Conservation (phyloP, 2,888 invertebrate genomes). For the Lepidochrysops patricia region DNA sequence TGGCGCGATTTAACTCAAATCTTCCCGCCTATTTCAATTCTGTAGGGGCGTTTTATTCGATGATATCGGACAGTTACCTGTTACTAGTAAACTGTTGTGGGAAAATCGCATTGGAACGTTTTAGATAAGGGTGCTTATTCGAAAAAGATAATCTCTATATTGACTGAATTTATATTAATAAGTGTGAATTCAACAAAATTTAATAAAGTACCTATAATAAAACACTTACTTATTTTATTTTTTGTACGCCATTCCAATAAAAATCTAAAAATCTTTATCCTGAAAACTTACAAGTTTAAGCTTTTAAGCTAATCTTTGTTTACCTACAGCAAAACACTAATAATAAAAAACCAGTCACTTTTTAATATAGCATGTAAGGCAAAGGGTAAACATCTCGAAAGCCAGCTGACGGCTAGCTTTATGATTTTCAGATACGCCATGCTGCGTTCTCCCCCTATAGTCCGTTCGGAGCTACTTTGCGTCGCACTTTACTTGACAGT, state of each 20-base stretch:
- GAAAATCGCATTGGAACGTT: background rate
- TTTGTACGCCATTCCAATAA: too few relatives aligned
- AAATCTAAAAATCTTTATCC: too few relatives aligned
- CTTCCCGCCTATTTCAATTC: conserved; percentile 24
- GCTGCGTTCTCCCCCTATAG: conserved; percentile 21
- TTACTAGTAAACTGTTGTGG: background rate
- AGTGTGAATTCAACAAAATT: too few relatives aligned
- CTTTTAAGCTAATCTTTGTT: background rate
- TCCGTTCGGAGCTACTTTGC: background rate
- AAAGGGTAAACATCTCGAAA: conserved; percentile 15
- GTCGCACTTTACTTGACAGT: background rate
- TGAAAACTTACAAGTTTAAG: too few relatives aligned
- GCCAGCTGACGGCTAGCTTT: conserved; percentile 21
- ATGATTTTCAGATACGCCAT: conserved; percentile 25
- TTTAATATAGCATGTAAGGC: conserved; percentile 7
- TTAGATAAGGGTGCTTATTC: background rate
- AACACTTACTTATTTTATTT: too few relatives aligned
- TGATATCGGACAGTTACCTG: conserved; percentile 9
- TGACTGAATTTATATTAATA: too few relatives aligned
- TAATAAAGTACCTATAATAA: too few relatives aligned
- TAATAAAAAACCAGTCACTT: background rate
- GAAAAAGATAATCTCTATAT: too few relatives aligned
- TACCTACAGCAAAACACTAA: background rate
- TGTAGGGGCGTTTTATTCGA: conserved; percentile 2
- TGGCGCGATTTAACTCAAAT: conserved; percentile 33